Conservation (phyloP, 1,140 invertebrate species). For the Theocolax elegans region DNA sequence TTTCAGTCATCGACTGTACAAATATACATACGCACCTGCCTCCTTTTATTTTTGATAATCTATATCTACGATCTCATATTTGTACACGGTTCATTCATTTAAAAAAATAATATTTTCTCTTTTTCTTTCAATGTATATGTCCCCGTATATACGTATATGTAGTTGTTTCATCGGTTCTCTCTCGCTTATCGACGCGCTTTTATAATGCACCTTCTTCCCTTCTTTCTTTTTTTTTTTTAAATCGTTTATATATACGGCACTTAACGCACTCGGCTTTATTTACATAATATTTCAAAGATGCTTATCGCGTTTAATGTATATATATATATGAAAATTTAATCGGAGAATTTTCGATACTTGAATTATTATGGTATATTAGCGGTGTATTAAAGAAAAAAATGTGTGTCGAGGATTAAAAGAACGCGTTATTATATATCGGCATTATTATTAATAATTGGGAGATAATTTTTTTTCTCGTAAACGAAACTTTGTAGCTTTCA, state of each 20-base stretch:
- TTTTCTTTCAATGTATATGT: not conserved
- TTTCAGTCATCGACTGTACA: conserved; percentile 23
- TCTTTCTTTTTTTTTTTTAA: conserved; percentile 18
- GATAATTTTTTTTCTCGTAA: no score
- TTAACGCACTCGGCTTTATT: conserved; percentile 55
- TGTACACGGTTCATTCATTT: conserved; percentile 24
- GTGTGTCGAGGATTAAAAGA: no score
- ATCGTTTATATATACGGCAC: conserved; percentile 43
- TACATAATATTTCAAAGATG: conserved; percentile 62
- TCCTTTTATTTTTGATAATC: not conserved
- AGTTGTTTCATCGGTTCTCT: conserved; percentile 1
- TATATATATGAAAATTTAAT: no score
- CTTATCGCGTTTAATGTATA: conserved; percentile 52
- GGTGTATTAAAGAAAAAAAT: no score
- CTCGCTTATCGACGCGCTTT: not conserved
- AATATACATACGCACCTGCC: conserved; percentile 11
- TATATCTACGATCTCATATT: conserved; percentile 16
- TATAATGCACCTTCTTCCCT: not conserved
- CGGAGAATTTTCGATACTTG: no score
- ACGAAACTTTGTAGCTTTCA: no score
- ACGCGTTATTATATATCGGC: no score
- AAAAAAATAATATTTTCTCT: conserved; percentile 30
- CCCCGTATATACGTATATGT: not conserved
- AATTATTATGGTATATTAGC: no score
- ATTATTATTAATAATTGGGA: no score